Evolutionary conservation across 2,113 vertebrate genomes (phyloP).

Genomic region (Apteryx mantelli): DNA sequence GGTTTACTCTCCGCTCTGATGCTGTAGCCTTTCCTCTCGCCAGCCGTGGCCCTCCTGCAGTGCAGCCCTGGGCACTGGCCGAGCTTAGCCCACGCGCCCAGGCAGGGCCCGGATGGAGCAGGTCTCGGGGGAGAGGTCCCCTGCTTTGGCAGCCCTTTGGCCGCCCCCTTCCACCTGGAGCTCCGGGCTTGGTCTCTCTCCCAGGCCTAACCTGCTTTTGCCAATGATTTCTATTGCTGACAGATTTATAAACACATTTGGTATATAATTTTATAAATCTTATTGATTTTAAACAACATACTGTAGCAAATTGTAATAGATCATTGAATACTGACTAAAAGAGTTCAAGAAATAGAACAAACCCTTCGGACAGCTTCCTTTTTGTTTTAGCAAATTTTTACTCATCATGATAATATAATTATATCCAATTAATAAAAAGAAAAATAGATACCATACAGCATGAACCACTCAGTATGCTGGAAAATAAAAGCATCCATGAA

Average conservation of each 20-base stretch:
- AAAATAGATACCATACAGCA: neutral
- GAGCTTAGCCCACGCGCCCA: neutral
- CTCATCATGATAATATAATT: neutral
- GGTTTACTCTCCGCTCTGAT: neutral
- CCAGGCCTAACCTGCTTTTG: neutral
- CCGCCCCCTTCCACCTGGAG: neutral
- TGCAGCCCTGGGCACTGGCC: neutral
- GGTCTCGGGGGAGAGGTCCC: neutral
- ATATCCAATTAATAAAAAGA: neutral
- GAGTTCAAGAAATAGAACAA: neutral
- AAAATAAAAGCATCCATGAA: neutral
- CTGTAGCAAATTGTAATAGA: neutral
- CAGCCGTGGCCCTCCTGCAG: neutral
- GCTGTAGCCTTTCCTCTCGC: neutral
- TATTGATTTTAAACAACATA: too few relatives aligned
- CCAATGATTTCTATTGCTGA: neutral
- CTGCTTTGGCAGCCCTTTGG: neutral
- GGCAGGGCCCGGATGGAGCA: rapidly evolving
- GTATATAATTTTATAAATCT: neutral
- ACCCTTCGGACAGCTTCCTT: neutral
- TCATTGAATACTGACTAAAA: neutral
- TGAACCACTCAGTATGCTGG: neutral
- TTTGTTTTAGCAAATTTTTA: neutral
- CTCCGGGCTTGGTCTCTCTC: neutral
- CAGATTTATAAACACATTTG: neutral